Evolutionary conservation across 2,888 invertebrate genomes (phyloP), one percentile per base, ranked within the genome.

Genomic region (Druceiella hillmani): DNA sequence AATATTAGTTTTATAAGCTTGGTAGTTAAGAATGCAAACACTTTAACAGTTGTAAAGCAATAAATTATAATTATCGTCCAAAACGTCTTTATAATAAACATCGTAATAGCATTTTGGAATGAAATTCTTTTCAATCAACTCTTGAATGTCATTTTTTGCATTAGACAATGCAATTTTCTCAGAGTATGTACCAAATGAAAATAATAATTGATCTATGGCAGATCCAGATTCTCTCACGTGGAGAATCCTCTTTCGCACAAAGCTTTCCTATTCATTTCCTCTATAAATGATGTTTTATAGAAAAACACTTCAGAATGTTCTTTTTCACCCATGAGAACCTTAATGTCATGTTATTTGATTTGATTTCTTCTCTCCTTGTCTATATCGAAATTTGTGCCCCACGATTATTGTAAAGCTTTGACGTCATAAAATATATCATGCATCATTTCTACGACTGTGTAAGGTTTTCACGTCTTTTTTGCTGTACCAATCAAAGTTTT

Each of bases 401-500:
- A 45, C 22, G 30, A 16, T 38, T 46, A 44, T 36, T 45, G 45
- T n/a, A 50, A 32, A 12, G 10, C 15, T 45, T 49, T 45, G 16
- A 45, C 5, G 30, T 43, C 30, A 33, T 20, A 15, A 36, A 45
- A 45, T 7, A 38, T 30, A 20, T 37, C 17, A 30, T 43, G 10
- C n/a, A 43, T 46, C 40, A 49, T 34, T 22, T 51, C 48, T n/a
- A n/a, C n/a, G n/a, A n/a, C n/a, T n/a, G n/a, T n/a, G n/a, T n/a
- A n/a, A 16, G 17, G 11, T 31, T 50, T 40, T 15, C 43, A 47
- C 5, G 39, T 51, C 32, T 49, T 50, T 45, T 48, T 48, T 12
- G 49, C 48, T 1, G 31, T 33, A 9, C 17, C 12, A 31, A 49
- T 50, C 15, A 49, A 38, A 3, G 46, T 49, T n/a, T n/a, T n/a